Evolutionary conservation across 1,140 invertebrate species (phyloP).

Genomic region (Meteorus sp.): DNA sequence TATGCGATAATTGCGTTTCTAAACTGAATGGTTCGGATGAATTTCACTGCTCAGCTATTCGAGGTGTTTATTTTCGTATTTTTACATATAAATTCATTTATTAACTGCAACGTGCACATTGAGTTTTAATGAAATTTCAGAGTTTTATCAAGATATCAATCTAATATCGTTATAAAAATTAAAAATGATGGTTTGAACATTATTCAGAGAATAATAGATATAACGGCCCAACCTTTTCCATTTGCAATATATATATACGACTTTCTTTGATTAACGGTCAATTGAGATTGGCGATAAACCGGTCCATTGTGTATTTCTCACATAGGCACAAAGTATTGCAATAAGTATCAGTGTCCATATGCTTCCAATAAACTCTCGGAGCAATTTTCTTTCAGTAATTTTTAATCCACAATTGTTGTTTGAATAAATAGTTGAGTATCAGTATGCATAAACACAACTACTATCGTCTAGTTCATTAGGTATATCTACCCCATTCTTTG

Average conservation of each 20-base stretch:
- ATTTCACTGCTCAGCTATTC: background rate
- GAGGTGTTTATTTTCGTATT: background rate
- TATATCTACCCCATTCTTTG: constrained; percentile 4
- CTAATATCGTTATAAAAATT: background rate
- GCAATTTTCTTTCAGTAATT: background rate
- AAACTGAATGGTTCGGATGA: constrained; percentile 4
- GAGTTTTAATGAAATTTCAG: too few relatives aligned
- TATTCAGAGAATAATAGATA: background rate
- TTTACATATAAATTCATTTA: too few relatives aligned
- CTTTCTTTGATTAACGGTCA: constrained; percentile 1
- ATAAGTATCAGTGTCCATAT: background rate
- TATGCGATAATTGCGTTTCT: constrained; percentile 26
- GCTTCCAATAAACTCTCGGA: background rate
- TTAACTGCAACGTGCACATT: too few relatives aligned
- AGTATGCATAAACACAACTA: constrained; percentile 1
- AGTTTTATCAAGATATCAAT: too few relatives aligned
- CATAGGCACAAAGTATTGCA: background rate
- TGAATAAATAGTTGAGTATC: constrained; percentile 3
- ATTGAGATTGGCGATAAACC: background rate
- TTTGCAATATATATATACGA: background rate
- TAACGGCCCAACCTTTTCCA: background rate
- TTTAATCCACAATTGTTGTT: constrained; percentile 4
- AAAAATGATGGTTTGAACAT: background rate
- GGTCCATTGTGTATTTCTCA: constrained; percentile 1
- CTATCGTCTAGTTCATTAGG: constrained; percentile 18